These are phyloP conservation scores for Adineta ricciae DNA, from an alignment of 2,888 invertebrate genomes.

Conservation along the genomic window DNA sequence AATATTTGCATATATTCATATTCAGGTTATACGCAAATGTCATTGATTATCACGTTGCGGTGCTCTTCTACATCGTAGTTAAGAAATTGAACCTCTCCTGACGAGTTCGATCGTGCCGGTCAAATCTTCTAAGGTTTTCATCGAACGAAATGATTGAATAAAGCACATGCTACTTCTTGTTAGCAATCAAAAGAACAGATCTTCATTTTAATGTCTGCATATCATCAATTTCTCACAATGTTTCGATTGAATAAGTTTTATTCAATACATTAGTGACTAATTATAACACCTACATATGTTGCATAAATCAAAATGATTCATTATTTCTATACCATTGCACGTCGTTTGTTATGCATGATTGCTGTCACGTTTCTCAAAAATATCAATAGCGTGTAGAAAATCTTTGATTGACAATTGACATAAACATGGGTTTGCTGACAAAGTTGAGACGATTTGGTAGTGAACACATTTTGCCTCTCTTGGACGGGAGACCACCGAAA, in stretches of 20 bases:
- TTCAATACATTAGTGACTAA: background rate
- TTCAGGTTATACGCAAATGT: too few species aligned
- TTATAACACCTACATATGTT: background rate
- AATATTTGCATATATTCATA: too few species aligned
- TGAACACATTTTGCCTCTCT: background rate
- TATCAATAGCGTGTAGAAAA: background rate
- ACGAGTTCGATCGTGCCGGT: too few species aligned
- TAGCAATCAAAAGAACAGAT: too few species aligned
- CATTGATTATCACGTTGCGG: too few species aligned
- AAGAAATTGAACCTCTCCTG: too few species aligned
- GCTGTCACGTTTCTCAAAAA: background rate
- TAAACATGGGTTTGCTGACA: background rate
- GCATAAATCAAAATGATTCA: background rate
- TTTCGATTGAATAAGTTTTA: background rate
- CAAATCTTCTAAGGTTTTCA: too few species aligned
- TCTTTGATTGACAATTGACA: background rate
- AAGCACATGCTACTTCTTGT: too few species aligned
- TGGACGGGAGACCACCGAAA: background rate
- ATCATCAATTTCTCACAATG: too few species aligned
- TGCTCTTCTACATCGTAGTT: too few species aligned
- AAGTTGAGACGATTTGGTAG: background rate
- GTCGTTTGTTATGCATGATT: background rate
- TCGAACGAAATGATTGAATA: too few species aligned
- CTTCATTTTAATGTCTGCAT: too few species aligned
- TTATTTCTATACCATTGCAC: background rate